phyloP scores from a whole-genome alignment of 2,888 invertebrate genomes.

The Meteorus colon region DNA sequence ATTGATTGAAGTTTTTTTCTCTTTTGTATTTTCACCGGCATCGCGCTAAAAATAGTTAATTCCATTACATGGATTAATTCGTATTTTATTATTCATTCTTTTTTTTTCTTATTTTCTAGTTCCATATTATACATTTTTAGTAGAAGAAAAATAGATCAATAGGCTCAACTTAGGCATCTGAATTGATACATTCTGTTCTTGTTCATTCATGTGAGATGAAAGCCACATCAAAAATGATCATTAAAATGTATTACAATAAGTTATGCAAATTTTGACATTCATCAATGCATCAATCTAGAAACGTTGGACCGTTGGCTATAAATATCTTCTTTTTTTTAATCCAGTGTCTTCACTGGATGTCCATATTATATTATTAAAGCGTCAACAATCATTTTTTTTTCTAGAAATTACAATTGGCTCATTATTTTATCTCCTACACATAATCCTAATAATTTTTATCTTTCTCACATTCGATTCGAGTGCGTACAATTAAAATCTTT shows the following conservation, averaged over 20 bases:
- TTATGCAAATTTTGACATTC: neutral
- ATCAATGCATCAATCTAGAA: neutral
- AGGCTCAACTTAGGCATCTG: neutral
- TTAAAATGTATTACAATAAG: constrained; percentile 4
- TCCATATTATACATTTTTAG: constrained; percentile 1
- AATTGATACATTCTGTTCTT: neutral
- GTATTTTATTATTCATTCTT: constrained; percentile 18
- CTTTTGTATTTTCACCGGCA: neutral
- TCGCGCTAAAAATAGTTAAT: neutral
- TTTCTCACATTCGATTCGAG: neutral
- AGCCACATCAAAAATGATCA: neutral
- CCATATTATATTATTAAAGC: neutral
- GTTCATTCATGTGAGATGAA: neutral
- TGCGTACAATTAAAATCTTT: neutral
- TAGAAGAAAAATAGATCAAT: neutral
- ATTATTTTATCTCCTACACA: neutral
- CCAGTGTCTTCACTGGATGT: neutral
- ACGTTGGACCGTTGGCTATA: neutral
- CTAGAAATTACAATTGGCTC: neutral
- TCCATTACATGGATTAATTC: constrained; percentile 13
- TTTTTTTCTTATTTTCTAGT: neutral
- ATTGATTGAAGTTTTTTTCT: constrained; percentile 16
- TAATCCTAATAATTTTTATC: neutral
- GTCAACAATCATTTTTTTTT: neutral
- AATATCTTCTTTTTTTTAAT: neutral